Conservation (phyloP, 2,888 invertebrate species). For the Druceiella hillmani region DNA sequence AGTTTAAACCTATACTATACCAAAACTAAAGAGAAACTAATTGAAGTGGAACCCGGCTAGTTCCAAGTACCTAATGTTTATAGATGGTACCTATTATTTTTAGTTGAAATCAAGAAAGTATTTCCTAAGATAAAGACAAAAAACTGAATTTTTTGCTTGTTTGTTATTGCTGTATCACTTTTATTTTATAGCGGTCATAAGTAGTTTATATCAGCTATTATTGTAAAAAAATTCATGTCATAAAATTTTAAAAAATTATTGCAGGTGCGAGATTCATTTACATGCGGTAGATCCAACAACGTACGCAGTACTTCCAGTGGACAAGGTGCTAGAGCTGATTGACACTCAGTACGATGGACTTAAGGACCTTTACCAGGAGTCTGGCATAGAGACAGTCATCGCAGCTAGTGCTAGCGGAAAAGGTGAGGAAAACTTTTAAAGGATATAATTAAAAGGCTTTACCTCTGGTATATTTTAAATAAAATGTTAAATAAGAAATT, state of each 20-base stretch:
- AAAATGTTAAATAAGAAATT: background rate
- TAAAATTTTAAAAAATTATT: conserved; percentile 20
- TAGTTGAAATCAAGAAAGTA: no score
- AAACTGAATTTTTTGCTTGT: no score
- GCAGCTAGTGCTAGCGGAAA: conserved; percentile 42
- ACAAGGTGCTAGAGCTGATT: conserved; percentile 72
- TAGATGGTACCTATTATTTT: no score
- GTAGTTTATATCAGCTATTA: no score
- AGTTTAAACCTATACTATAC: no score
- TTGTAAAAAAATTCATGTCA: background rate
- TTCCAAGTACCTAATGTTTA: no score
- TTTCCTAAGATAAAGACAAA: no score
- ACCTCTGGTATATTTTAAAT: background rate
- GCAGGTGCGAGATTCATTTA: conserved; percentile 80
- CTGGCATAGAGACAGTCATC: conserved; percentile 40
- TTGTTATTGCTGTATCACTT: no score
- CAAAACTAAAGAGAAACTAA: no score
- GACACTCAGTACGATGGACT: conserved; percentile 83
- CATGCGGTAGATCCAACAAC: conserved; percentile 72
- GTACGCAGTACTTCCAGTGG: conserved; percentile 71
- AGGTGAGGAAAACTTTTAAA: conserved; percentile 28
- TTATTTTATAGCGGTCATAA: no score
- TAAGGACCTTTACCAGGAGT: conserved; percentile 55
- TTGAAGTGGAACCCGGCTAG: no score
- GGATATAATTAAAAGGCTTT: background rate